These are phyloP conservation scores for Apocheima hispidaria DNA, from an alignment of 2,888 invertebrate species.

Conservation along the genomic window DNA sequence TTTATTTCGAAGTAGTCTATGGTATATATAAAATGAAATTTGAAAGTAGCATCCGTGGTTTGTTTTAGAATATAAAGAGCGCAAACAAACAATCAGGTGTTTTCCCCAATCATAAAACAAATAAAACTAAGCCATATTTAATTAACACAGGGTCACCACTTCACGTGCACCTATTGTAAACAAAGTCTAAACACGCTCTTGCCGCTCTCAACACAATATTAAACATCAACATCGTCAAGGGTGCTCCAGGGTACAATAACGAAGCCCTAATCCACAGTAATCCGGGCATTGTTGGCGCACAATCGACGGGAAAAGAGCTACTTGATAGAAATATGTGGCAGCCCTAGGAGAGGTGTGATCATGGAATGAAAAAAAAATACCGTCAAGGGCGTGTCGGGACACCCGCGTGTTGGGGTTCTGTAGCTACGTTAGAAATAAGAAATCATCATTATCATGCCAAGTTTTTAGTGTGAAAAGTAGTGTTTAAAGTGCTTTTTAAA, in stretches of 20 bases:
- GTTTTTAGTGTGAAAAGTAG: no score
- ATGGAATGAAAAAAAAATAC: constrained; percentile 1
- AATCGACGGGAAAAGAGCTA: constrained; percentile 47
- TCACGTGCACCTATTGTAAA: constrained; percentile 6
- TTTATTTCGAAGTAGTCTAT: no score
- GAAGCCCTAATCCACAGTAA: constrained; percentile 40
- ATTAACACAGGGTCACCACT: constrained; percentile 9
- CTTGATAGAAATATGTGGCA: constrained; percentile 20
- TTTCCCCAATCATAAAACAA: no score
- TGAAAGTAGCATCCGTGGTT: no score
- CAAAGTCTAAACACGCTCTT: constrained; percentile 10
- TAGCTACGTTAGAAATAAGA: no score
- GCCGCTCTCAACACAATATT: constrained; percentile 12
- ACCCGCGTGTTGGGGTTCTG: background rate
- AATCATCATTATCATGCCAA: no score
- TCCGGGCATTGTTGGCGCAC: constrained; percentile 42
- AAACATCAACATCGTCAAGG: constrained; percentile 28
- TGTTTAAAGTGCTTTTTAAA: no score
- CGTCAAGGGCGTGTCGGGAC: no score
- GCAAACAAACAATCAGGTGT: no score
- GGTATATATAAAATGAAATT: no score
- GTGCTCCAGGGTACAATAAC: constrained; percentile 36
- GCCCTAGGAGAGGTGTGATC: constrained; percentile 11
- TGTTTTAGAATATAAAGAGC: no score
- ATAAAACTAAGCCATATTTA: constrained; percentile 6